Percentiles rank a stretch among this genome's conserved stretches.
These are phyloP conservation scores for Melanogrammus aeglefinus DNA, from an alignment of 2,797 vertebrate species.

Conservation along the genomic window DNA sequence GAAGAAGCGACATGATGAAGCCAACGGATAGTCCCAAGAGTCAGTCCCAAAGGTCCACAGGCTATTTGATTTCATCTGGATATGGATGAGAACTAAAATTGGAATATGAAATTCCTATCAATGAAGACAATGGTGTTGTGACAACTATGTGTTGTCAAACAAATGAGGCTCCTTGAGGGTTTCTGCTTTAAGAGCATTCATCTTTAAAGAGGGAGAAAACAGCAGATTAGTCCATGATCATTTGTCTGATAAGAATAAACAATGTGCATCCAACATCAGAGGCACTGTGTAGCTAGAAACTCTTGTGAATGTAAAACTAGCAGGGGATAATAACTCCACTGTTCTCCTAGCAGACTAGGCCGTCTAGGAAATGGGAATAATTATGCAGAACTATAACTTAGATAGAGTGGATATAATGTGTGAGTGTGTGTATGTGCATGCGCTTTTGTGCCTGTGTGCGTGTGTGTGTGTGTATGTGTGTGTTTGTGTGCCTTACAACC, in stretches of 20 bases:
- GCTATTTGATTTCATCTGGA: not conserved
- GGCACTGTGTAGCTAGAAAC: not conserved
- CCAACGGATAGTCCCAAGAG: not conserved
- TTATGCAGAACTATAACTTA: not conserved
- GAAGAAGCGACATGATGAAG: not conserved
- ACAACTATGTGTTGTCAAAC: not conserved
- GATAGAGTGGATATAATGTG: not conserved
- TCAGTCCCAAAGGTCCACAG: not conserved
- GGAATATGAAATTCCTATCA: not conserved
- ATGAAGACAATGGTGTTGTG: not conserved
- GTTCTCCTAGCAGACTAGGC: not conserved
- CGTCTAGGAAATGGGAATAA: not conserved
- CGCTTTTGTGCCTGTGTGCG: not conserved
- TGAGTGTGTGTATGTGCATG: no score
- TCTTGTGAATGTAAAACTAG: not conserved
- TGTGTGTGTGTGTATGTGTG: not conserved
- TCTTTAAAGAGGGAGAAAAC: not conserved
- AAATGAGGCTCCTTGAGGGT: not conserved
- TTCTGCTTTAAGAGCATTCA: not conserved
- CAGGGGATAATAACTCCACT: not conserved
- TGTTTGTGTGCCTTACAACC: conserved; percentile 1
- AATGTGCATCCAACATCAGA: not conserved
- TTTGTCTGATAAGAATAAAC: not conserved
- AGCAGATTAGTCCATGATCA: not conserved
- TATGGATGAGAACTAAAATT: not conserved